phyloP scores from a whole-genome alignment of 2,113 vertebrate species.

The Otolemur garnettii region DNA sequence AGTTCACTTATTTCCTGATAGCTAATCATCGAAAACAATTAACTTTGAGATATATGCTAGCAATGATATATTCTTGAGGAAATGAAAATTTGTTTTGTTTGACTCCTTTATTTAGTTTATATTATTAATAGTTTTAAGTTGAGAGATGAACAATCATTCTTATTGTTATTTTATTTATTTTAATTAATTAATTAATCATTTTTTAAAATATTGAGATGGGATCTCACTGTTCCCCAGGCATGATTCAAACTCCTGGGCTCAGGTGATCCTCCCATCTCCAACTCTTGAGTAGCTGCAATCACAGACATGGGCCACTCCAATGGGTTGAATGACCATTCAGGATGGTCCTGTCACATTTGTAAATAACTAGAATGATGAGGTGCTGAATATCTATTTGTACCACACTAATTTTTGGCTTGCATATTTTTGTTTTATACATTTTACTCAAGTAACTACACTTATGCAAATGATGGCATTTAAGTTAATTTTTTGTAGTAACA shows the following conservation, averaged over 20 bases:
- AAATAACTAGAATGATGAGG: not conserved
- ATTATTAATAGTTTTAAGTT: constrained; percentile 7
- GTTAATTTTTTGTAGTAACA: not conserved
- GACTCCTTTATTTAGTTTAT: constrained; percentile 1
- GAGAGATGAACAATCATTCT: constrained; percentile 27
- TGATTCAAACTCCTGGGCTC: too few species aligned
- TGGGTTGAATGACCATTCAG: not conserved
- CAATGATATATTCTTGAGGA: not conserved
- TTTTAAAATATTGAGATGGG: too few species aligned
- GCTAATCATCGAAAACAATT: constrained; percentile 33
- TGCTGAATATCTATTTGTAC: not conserved
- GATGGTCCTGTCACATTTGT: not conserved
- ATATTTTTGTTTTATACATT: not conserved
- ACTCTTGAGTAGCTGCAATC: too few species aligned
- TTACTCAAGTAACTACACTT: constrained; percentile 35
- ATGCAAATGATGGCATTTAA: not conserved
- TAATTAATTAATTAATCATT: too few species aligned
- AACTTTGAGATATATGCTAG: not conserved
- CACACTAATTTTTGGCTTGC: not conserved
- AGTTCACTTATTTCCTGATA: constrained; percentile 3
- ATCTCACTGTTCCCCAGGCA: too few species aligned
- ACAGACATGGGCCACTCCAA: too few species aligned
- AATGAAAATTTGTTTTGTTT: constrained; percentile 20
- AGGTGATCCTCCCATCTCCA: too few species aligned
- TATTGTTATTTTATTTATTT: too few species aligned